Base-by-base conservation (phyloP, 2,113 vertebrate species). In the Eonycteris spelaea region DNA sequence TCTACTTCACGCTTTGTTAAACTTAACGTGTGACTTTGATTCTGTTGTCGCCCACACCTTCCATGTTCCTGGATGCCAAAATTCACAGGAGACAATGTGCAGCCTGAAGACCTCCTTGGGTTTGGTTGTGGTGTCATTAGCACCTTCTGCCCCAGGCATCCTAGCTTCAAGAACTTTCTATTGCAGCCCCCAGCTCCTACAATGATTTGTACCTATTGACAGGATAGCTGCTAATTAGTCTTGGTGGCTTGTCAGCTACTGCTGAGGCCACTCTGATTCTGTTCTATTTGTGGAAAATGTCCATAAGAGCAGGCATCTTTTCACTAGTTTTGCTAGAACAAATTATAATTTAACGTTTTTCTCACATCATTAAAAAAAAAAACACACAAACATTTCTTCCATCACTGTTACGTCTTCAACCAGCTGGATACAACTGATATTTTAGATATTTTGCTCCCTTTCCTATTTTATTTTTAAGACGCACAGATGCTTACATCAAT, bases 181-280 rank as follows among this genome's bases (percentile, higher is more conserved):
- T 45, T 18, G 11, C 43, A 87, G 22, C 40, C 79, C 21, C 28
- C 10, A 67, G 16, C 24, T 38, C 22, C 30, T 68, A 43, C 21
- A 28, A 30, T 68, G 84, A 78, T 68, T 35, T 57, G 59, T 77
- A 74, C 48, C 43, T 70, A 53, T 53, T 65, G 35, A 63, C 77
- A 90, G 19, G 8, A 57, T 63, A 83, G 68, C 53, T 74, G 77
- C 38, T 94, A 86, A 94, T 97, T 96, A 97, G 55, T 38, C 61
- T 51, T 13, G 24, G 63, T 94, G 77, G 26, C 63, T 92, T 91
- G 67, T 92, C 90, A 86, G 6, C 68, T 61, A 65, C 40, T 90
- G 65, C 61, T 12, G 51, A 95, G n/a, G 73, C 85, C 51, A 48
- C n/a, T 77, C 71, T 22, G 55, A 4, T 75, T 80, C 68, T 70